phyloP scores from a whole-genome alignment of 2,113 vertebrate species.

The Prochilodus magdalenae region DNA sequence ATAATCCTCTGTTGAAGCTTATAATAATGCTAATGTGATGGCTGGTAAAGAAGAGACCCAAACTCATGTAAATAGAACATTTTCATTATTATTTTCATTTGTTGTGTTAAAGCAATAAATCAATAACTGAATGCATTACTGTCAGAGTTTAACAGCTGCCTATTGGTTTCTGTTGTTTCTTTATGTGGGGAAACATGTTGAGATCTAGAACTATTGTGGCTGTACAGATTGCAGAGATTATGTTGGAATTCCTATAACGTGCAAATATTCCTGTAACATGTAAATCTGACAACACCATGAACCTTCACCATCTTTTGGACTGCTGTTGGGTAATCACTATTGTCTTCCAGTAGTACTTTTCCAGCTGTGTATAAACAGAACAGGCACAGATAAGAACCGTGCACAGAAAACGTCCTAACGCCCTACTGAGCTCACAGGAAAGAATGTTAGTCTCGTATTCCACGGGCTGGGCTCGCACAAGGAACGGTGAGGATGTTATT shows the following conservation, averaged over 20 bases:
- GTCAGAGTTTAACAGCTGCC: no score
- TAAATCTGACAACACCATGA: background rate
- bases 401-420: background rate
- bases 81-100: no score
- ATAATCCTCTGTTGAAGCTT: no score
- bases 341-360: constrained; percentile 5
- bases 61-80: no score
- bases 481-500: constrained; percentile 30
- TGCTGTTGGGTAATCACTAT: background rate
- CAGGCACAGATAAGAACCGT: background rate
- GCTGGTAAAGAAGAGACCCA: no score
- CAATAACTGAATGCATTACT: no score
- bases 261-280: no score
- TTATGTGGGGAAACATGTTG: background rate
- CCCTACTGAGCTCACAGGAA: background rate
- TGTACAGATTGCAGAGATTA: background rate
- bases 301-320: no score
- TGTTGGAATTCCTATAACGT: no score
- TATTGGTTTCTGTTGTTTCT: background rate
- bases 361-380: constrained; percentile 13
- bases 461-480: background rate
- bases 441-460: constrained; percentile 23
- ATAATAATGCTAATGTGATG: no score
- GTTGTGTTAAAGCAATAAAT: no score
- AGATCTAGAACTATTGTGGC: background rate